A percentile compares a stretch with the other conserved stretches of the same genome.
Conservation (phyloP, 92 coral and sea anemone genomes). For the Phenganax subtilis region DNA sequence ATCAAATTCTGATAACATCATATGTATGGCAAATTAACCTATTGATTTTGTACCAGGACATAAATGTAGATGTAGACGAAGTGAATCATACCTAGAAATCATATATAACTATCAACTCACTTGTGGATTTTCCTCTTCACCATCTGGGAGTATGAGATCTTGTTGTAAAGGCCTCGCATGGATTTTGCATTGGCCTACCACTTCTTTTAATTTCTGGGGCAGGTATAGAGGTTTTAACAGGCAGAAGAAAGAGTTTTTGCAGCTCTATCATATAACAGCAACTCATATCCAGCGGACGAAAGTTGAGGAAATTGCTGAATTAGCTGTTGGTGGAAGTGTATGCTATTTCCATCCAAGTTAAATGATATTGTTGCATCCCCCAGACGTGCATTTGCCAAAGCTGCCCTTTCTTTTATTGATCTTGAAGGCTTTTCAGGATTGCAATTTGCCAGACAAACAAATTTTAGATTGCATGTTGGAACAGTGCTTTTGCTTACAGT, state of each 20-base stretch:
- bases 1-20: no score
- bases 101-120: neutral
- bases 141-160: neutral
- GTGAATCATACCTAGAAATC: neutral
- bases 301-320: neutral
- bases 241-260: neutral
- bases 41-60: neutral
- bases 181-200: neutral
- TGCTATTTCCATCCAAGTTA: neutral
- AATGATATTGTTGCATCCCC: neutral
- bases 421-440: neutral
- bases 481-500: neutral
- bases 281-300: neutral
- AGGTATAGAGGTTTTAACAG: constrained; percentile 12
- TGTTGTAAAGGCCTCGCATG: neutral
- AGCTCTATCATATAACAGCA: neutral
- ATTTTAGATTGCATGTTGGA: neutral
- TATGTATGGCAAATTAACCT: no score
- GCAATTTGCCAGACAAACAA: neutral
- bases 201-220: constrained; percentile 10
- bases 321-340: constrained; percentile 12
- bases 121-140: no score
- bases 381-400: neutral
- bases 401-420: neutral
- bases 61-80: neutral